Conservation (phyloP, 1,140 invertebrate genomes). For the Drepana arcuata region DNA sequence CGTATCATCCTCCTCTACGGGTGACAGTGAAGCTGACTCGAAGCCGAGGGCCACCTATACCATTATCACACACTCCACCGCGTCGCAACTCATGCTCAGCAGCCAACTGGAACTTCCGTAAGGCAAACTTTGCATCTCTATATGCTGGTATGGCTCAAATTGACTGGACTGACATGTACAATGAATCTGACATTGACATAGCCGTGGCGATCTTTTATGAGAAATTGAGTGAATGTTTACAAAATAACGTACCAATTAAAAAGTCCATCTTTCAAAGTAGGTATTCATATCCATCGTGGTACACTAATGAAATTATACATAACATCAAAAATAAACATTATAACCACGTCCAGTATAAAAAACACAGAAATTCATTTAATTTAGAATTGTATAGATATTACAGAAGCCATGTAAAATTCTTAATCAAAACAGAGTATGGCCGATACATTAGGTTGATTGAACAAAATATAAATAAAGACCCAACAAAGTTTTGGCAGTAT, state of each 20-base stretch:
- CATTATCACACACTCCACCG: background rate
- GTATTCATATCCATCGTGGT: conserved; percentile 2
- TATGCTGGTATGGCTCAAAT: background rate
- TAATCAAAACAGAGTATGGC: too few relatives aligned
- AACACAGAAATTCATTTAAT: conserved; percentile 5
- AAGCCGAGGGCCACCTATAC: too few relatives aligned
- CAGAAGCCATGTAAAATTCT: conserved; percentile 6
- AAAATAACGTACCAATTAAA: conserved; percentile 1
- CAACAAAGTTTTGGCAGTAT: too few relatives aligned
- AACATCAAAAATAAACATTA: conserved; percentile 4
- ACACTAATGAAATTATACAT: background rate
- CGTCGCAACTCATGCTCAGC: background rate
- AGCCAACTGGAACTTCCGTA: conserved; percentile 3
- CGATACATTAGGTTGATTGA: too few relatives aligned
- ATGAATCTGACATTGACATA: background rate
- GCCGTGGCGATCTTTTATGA: background rate
- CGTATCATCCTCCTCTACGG: conserved; percentile 4
- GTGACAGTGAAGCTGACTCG: too few relatives aligned
- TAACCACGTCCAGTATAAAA: conserved; percentile 1
- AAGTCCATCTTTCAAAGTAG: background rate
- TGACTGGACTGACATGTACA: conserved; percentile 1
- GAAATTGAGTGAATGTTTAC: background rate
- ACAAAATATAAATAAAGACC: too few relatives aligned
- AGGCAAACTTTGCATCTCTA: background rate
- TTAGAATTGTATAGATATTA: conserved; percentile 7